phyloP scores from a whole-genome alignment of 2,888 invertebrate species.

The Oconnorella tubifera region DNA sequence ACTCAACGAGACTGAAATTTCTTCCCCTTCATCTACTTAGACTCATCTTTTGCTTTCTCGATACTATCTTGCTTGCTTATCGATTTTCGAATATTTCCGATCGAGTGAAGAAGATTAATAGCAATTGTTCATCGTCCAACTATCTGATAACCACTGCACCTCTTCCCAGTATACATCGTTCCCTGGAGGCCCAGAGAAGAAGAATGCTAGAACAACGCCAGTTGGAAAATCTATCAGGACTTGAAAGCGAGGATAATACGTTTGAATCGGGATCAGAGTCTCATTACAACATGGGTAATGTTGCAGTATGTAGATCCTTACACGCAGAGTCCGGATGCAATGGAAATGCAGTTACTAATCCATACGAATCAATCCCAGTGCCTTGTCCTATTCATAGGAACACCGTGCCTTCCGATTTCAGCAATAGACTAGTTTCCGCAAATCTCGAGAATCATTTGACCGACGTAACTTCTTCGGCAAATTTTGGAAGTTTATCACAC shows the following conservation, averaged over 20 bases:
- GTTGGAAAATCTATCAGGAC: too few species aligned
- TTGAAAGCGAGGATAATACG: too few species aligned
- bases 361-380: neutral
- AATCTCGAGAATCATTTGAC: too few species aligned
- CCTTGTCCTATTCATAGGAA: neutral
- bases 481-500: neutral
- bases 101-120: neutral
- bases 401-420: neutral
- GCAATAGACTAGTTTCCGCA: too few species aligned
- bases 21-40: neutral
- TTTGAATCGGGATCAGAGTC: too few species aligned
- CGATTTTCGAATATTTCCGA: neutral
- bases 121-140: too few species aligned
- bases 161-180: too few species aligned
- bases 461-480: too few species aligned
- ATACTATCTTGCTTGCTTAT: neutral
- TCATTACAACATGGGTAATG: neutral
- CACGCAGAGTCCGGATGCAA: neutral
- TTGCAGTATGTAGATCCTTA: neutral
- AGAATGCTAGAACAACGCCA: too few species aligned
- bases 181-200: neutral
- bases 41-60: neutral
- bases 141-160: too few species aligned
- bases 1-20: too few species aligned
- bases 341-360: neutral